Evolutionary conservation across 1,140 invertebrate species (phyloP), one percentile per base, ranked within the genome.

Genomic region (Ericerus pela): DNA sequence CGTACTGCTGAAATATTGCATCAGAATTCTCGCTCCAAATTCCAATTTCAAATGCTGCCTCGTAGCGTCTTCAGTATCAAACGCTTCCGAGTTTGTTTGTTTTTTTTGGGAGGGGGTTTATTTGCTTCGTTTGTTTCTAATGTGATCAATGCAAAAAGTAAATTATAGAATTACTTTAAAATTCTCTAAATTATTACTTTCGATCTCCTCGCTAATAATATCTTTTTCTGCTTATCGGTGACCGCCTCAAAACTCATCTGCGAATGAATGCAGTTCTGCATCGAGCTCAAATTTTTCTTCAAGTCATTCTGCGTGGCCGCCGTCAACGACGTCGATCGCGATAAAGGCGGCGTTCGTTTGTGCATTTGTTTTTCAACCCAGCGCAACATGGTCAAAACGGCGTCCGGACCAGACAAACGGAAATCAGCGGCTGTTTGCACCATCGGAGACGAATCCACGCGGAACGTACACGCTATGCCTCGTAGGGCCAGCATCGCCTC

Each of bases 381-480:
- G 63, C 85, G 88, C 4, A 93, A 70, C 80, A 91, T 82, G 0
- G 85, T 87, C 6, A 91, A 74, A 0, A 92, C 88, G 0, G 87
- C 86, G 68, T 91, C 88, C 6, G 87, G 87, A 24, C 84, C 87
- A 0, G 88, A 85, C 28, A 91, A 71, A 60, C 88, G 80, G 54
- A 85, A 76, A 65, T 90, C 86, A 0, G 88, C 88, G 1, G 83
- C 84, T 1, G 88, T 90, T 60, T 83, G 82, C 10, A 84, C 84
- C 61, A 88, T 88, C 58, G 82, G 77, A 1, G 86, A 88, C 0
- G 84, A 84, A 2, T 85, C 83, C 1, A 93, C 85, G 24, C 88
- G 78, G 75, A 92, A 92, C 4, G 88, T 91, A 0, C 85, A 84
- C 2, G 88, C 88, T 82, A 93, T 90, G 66, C 84, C 85, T 73